Base-by-base conservation (phyloP, 1,140 invertebrate species). In the Drosophila kohkoa region DNA sequence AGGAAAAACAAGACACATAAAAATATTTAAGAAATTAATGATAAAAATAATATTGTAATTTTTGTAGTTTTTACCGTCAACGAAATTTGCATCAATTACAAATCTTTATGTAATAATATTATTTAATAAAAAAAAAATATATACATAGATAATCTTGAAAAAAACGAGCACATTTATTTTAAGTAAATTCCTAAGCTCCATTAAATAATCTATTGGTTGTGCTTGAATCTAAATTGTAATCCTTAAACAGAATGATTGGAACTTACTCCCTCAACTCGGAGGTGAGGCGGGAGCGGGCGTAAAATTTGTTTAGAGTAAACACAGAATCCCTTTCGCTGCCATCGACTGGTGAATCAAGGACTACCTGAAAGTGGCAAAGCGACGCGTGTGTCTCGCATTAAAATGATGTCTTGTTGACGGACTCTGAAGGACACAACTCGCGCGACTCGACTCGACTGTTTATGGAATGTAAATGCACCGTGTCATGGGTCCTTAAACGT, bases 401-500 rank as follows among this genome's bases (percentile, higher is more conserved):
- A 73, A 86, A 77, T 82, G 79, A 90, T 90, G 78, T 90, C 87
- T 79, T 90, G 73, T 86, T 74, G 67, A 79, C 51, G 62, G 65
- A 58, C 35, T 68, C 54, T 65, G 78, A 86, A 88, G 76, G 81
- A 70, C 81, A 70, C 65, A 69, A 66, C 75, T 89, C 89, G 63
- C 83, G 89, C 89, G 79, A 82, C 88, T 91, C 87, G 80, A 58
- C 73, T 85, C 77, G 80, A 60, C 73, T 85, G 78, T 81, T 89
- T 89, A 89, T 85, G 78, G 75, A 89, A 76, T 65, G 65, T 75
- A 89, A 89, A 90, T 90, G 72, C 68, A 90, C 75, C 81, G 81
- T 89, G 85, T 89, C 85, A 89, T 89, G 85, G 86, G 87, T 90
- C 81, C 79, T 90, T 90, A 90, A 76, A 81, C 65, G 57, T 86